These are phyloP conservation scores for Meloidogyne exigua DNA, from an alignment of 1,140 invertebrate species.

Conservation along the genomic window DNA sequence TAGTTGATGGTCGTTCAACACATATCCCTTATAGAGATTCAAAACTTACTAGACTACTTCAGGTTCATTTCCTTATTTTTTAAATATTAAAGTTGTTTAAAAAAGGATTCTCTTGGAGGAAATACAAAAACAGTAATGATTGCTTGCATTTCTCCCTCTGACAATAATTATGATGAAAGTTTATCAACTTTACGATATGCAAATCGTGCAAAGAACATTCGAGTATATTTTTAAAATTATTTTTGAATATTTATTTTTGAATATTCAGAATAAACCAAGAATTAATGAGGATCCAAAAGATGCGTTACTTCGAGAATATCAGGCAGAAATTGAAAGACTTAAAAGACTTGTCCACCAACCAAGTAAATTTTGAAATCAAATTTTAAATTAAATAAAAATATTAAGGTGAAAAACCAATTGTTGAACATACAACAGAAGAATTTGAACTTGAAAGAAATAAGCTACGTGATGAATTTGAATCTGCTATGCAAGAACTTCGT, in stretches of 20 bases:
- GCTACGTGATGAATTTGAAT: slow-evolving; percentile 66
- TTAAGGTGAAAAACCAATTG: not conserved
- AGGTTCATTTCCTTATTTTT: slow-evolving; percentile 67
- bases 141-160: slow-evolving; percentile 80
- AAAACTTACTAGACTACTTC: slow-evolving; percentile 84
- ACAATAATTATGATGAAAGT: slow-evolving; percentile 82
- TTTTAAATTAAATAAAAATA: not conserved
- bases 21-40: slow-evolving; percentile 87
- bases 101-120: slow-evolving; percentile 80
- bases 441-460: slow-evolving; percentile 66
- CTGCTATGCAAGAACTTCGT: slow-evolving; percentile 68
- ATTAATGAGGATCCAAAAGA: slow-evolving; percentile 95
- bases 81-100: not conserved
- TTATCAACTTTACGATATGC: slow-evolving; percentile 87
- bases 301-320: slow-evolving; percentile 80
- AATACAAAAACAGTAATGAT: slow-evolving; percentile 96
- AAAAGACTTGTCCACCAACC: slow-evolving; percentile 45
- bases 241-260: slow-evolving; percentile 68
- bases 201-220: slow-evolving; percentile 86
- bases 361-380: not conserved
- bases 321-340: slow-evolving; percentile 65
- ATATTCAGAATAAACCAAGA: slow-evolving; percentile 82
- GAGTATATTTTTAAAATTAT: not conserved
- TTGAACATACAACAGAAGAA: slow-evolving; percentile 33
- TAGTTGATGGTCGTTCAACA: slow-evolving; percentile 80